phyloP scores from a whole-genome alignment of 2,113 vertebrate species.

The Odocoileus hemionus region DNA sequence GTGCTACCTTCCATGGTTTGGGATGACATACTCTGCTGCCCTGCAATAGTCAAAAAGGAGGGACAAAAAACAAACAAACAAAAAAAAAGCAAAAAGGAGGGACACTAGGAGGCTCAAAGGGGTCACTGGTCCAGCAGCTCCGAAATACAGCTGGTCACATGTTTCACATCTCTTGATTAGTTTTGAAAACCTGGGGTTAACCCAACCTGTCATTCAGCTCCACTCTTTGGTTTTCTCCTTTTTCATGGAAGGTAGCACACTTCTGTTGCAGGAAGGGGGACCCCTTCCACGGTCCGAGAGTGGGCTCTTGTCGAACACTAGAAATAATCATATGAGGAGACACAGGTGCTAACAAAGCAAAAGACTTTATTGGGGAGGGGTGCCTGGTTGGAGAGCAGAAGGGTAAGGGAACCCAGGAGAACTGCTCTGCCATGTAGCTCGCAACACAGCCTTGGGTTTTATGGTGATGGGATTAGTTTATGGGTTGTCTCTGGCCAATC shows the following conservation, averaged over 20 bases:
- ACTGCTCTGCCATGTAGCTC: neutral
- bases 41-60: neutral
- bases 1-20: neutral
- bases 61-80: no score
- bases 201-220: neutral
- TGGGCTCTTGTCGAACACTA: neutral
- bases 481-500: neutral
- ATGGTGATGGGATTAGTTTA: neutral
- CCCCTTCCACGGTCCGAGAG: fast-evolving
- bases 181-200: neutral
- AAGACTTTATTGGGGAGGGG: neutral
- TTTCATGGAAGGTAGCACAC: neutral
- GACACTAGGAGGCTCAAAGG: neutral
- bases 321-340: neutral
- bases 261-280: neutral
- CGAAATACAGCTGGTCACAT: neutral
- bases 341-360: neutral
- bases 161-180: neutral
- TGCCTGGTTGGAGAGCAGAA: neutral
- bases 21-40: neutral
- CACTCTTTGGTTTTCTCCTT: neutral
- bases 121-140: neutral
- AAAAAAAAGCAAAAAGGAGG: neutral
- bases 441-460: neutral
- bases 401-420: neutral